A percentile compares a stretch with the other conserved stretches of the same genome.
Conservation (phyloP, 2,113 vertebrate genomes). For the Saccopteryx bilineata region DNA sequence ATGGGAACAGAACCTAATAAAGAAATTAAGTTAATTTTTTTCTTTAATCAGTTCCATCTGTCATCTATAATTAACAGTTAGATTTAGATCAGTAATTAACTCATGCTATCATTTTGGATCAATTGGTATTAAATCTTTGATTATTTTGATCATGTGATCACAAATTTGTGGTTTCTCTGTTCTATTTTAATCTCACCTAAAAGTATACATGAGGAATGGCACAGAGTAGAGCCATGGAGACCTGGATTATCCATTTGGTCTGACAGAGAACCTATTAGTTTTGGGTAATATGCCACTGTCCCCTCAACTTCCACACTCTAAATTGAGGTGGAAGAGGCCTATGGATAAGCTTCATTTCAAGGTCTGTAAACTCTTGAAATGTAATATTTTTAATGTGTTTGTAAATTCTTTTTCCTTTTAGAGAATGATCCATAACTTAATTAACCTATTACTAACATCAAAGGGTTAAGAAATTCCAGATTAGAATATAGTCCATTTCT, state of each 20-base stretch:
- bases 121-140: slow-evolving; percentile 3
- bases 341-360: background rate
- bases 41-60: background rate
- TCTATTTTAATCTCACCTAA: background rate
- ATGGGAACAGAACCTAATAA: slow-evolving; percentile 34
- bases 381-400: slow-evolving; percentile 30
- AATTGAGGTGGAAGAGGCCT: background rate
- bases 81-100: slow-evolving; percentile 45
- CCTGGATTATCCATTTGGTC: background rate
- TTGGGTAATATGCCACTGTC: background rate
- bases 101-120: background rate
- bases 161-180: background rate
- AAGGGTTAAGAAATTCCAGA: background rate
- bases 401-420: background rate
- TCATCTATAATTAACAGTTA: slow-evolving; percentile 42
- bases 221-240: background rate
- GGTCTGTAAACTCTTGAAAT: background rate
- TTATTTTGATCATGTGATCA: slow-evolving; percentile 6
- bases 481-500: background rate
- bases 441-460: background rate
- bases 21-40: slow-evolving; percentile 58
- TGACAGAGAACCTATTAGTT: background rate
- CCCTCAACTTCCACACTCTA: background rate
- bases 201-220: background rate
- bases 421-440: background rate